A percentile compares a stretch with the other conserved stretches of the same genome.
These are phyloP conservation scores for Sus scrofa DNA, from an alignment of 2,113 vertebrate genomes.

Conservation along the genomic window T2T-Sscrofa CM000820.6:23233501-23234000, in stretches of 20 bases:
- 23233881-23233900: neutral
- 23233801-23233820: neutral
- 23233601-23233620: neutral
- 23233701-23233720: neutral
- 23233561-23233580: neutral
- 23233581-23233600: neutral
- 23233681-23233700: neutral
- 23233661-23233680: neutral
- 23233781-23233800: neutral
- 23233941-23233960: neutral
- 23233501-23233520: too few species aligned
- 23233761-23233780: neutral
- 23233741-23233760: neutral
- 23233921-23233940: neutral
- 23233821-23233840: neutral
- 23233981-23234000: neutral
- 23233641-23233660: neutral
- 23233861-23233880: neutral
- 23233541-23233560: neutral
- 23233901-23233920: neutral
- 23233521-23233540: neutral
- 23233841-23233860: neutral
- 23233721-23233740: neutral
- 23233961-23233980: neutral
- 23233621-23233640: conserved; percentile 22